Evolutionary conservation across 2,113 vertebrate genomes (phyloP).

Genomic region (Scolopax mira): DNA sequence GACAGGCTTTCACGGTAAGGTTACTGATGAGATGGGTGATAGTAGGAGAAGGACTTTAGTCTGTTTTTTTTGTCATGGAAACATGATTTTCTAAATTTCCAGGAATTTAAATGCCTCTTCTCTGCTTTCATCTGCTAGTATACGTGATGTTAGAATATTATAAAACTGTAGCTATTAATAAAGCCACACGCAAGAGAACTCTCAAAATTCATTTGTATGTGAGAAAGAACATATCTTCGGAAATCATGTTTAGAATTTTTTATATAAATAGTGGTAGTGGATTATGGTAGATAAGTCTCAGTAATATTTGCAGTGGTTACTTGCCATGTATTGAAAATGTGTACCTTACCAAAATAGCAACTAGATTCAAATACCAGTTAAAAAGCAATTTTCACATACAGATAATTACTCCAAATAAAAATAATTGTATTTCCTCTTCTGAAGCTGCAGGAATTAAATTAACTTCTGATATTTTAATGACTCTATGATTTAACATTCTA

Average conservation of each 20-base stretch:
- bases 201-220: neutral
- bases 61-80: neutral
- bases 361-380: neutral
- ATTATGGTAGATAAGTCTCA: neutral
- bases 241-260: neutral
- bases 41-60: neutral
- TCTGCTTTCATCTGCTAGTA: neutral
- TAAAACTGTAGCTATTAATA: neutral
- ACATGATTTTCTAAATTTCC: neutral
- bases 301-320: neutral
- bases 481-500: neutral
- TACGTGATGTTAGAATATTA: neutral
- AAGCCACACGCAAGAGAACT: neutral
- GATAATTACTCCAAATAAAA: neutral
- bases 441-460: neutral
- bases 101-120: neutral
- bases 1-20: neutral
- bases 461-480: neutral
- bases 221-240: neutral
- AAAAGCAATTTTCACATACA: neutral
- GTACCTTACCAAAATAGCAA: neutral
- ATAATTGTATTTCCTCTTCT: neutral
- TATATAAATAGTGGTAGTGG: neutral
- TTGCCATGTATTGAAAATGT: neutral
- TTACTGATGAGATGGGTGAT: neutral